Base-by-base conservation (phyloP, 2,888 invertebrate species). In the Hypomecis atomaria region DNA sequence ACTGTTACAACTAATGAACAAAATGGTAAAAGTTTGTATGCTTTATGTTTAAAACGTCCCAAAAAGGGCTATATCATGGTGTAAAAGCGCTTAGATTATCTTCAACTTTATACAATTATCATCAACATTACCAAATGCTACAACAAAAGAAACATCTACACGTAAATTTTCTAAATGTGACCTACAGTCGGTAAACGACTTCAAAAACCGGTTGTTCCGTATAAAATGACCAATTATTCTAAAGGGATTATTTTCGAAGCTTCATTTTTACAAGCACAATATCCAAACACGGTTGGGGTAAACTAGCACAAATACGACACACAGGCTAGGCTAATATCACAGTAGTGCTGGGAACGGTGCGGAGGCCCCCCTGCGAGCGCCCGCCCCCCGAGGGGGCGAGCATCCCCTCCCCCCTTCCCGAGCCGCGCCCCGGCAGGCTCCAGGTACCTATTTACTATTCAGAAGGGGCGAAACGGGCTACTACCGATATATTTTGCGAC, bases 271-370 rank as follows among this genome's bases (percentile, higher is more conserved):
- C 85, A 88, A 88, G 90, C 88, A 83, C 84, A 82, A 84, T 85
- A 81, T 87, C 82, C 83, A 86, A 88, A 90, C 85, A 86, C 84
- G 83, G 84, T 84, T 85, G 85, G 86, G 87, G 81, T 68, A 87
- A 90, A 88, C 90, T 91, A 91, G 92, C 90, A 91, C 90, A 89
- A 89, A 91, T 88, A 91, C 92, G 86, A 91, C 89, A 90, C 88
- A 89, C 87, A 90, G 88, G 89, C 90, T 92, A 92, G 90, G 89
- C 92, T 92, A 92, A 92, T 92, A 92, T 92, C 92, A 92, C 92
- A 92, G 92, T 87, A 89, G 90, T 90, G 87, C 92, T 88, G 91
- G 90, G 91, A 92, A 90, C 90, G 89, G 89, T 81, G 86, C 88
- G 81, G 81, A 82, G 79, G 79, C 80, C 77, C 73, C 74, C 71